Conservation (phyloP, 1,140 invertebrate species). For the Drosophila pruinosa region DNA sequence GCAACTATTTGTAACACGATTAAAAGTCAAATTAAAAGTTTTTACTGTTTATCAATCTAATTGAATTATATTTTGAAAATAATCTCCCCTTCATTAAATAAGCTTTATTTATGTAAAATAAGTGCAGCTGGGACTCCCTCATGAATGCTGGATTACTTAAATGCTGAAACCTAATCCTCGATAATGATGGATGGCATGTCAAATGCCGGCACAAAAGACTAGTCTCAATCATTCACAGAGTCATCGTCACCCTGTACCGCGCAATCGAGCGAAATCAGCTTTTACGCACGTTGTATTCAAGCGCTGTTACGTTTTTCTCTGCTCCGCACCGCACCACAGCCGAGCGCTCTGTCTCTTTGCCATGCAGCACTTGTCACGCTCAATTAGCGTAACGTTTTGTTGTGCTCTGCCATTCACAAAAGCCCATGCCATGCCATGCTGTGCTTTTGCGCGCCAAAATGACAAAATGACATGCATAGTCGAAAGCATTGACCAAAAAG, state of each 20-base stretch:
- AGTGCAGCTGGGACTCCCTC: neutral
- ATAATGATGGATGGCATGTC: slow-evolving; percentile 1
- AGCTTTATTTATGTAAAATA: too few relatives aligned
- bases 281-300: slow-evolving; percentile 55
- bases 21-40: too few relatives aligned
- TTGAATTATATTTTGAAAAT: too few relatives aligned
- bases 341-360: neutral
- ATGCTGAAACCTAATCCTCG: slow-evolving; percentile 10
- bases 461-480: neutral
- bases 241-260: slow-evolving; percentile 49
- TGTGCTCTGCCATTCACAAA: slow-evolving; percentile 58
- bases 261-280: slow-evolving; percentile 39
- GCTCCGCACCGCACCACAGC: neutral
- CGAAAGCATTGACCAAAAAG: slow-evolving; percentile 37
- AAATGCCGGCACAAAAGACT: slow-evolving; percentile 20
- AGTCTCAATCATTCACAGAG: slow-evolving; percentile 16
- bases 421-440: slow-evolving; percentile 25
- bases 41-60: too few relatives aligned
- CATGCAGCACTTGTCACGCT: slow-evolving; percentile 23
- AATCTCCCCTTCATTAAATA: too few relatives aligned
- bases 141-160: neutral
- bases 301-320: neutral
- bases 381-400: slow-evolving; percentile 50
- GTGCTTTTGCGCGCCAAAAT: slow-evolving; percentile 51
- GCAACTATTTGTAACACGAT: too few relatives aligned